A percentile compares a stretch with the other conserved stretches of the same genome.
These are phyloP conservation scores for Seriola aureovittata DNA, from an alignment of 2,113 vertebrate genomes.

Conservation along the genomic window DNA sequence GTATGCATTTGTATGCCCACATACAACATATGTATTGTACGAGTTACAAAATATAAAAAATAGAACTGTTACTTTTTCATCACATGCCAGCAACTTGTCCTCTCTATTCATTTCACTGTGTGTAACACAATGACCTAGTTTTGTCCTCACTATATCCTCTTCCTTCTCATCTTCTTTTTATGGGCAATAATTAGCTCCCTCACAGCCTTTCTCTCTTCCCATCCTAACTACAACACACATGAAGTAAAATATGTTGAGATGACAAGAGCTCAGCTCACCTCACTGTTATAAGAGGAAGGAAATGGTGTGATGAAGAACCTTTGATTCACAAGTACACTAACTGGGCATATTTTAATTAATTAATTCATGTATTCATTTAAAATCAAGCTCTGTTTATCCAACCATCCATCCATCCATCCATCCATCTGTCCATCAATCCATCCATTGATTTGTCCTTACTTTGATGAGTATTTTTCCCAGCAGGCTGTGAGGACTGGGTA, in stretches of 20 bases:
- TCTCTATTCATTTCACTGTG: constrained; percentile 5
- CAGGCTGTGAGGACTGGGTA: constrained; percentile 93
- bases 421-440: neutral
- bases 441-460: constrained; percentile 80
- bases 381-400: neutral
- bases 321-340: constrained; percentile 21
- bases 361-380: constrained; percentile 23
- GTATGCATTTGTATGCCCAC: neutral
- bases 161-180: constrained; percentile 47
- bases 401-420: neutral
- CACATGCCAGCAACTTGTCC: neutral
- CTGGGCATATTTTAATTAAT: neutral
- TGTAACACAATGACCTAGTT: constrained; percentile 65
- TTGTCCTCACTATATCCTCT: constrained; percentile 22
- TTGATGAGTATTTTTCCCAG: constrained; percentile 97
- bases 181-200: constrained; percentile 55
- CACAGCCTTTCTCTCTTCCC: constrained; percentile 3
- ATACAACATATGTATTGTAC: too few species aligned
- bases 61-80: neutral
- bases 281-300: constrained; percentile 17
- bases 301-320: neutral
- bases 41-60: neutral
- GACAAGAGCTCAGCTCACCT: constrained; percentile 31
- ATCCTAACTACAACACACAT: constrained; percentile 5
- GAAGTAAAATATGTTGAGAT: constrained; percentile 34